Base-by-base conservation (phyloP, 23 tunicate genomes). In the Trididemnum nubilum region DNA sequence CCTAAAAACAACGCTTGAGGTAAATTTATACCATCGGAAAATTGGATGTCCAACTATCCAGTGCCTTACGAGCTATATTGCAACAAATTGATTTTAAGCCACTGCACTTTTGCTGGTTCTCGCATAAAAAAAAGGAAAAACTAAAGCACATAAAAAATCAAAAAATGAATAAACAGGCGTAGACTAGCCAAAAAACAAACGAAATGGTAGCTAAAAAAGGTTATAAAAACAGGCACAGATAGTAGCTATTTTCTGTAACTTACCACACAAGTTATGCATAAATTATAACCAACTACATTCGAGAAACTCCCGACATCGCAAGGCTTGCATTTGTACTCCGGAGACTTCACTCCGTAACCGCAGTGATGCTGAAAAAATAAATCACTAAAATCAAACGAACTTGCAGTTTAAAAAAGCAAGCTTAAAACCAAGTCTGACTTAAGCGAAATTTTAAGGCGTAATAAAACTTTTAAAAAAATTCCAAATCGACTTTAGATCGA, bases 231-330 rank as follows among this genome's bases (percentile, higher is more conserved):
- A n/a, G n/a, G n/a, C n/a, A n/a, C n/a, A n/a, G n/a, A n/a, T n/a
- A n/a, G n/a, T n/a, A n/a, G n/a, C n/a, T n/a, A n/a, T n/a, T n/a
- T n/a, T n/a, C n/a, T n/a, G n/a, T n/a, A n/a, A 9, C 79, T 73
- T 26, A 73, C 79, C 9, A 2, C n/a, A 33, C 79, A 73, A n/a
- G 79, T 73, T 23, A 5, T 23, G 59, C 79, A 73, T 5, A 36
- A 24, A 28, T 73, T 73, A 24, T 73, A 73, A 24, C 31, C 59
- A 9, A 2, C 12, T 12, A 25, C 9, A 38, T n/a, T 39, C 32
- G 79, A 73, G 39, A 36, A 73, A 73, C 33, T 38, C 12, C 34
- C 60, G 26, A 2, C 3, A 23, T 49, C 79, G 39, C 79, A 73
- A 19, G 79, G 26, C 59, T 73, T 40, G 61, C 79, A 73, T 2